phyloP scores from a whole-genome alignment of 2,113 vertebrate species.

The Dissostichus mawsoni region DNA sequence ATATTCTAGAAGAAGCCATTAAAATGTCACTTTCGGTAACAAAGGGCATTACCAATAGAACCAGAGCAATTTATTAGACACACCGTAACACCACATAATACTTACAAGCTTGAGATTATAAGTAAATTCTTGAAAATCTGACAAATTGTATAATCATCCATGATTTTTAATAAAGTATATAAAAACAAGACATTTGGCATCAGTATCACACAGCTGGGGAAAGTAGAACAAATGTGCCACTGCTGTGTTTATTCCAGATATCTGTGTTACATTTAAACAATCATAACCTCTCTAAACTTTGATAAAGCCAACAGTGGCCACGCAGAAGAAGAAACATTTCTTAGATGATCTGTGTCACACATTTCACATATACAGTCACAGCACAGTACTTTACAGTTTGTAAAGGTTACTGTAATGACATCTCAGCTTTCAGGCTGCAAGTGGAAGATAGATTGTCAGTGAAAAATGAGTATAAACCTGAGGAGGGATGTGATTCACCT shows the following conservation, averaged over 20 bases:
- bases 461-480: conserved; percentile 54
- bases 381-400: conserved; percentile 47
- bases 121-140: not conserved
- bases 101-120: not conserved
- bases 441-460: conserved; percentile 52
- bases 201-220: conserved; percentile 3
- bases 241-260: conserved; percentile 18
- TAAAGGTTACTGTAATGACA: conserved; percentile 63
- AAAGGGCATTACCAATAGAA: not conserved
- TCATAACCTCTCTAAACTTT: conserved; percentile 52
- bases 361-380: conserved; percentile 57
- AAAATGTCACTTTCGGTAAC: conserved; percentile 28
- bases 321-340: conserved; percentile 32
- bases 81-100: conserved; percentile 2
- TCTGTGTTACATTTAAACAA: conserved; percentile 27
- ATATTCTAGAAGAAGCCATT: conserved; percentile 14
- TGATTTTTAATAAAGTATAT: not conserved
- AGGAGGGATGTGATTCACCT: conserved; percentile 55
- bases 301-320: conserved; percentile 27
- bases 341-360: conserved; percentile 23
- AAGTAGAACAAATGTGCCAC: not conserved
- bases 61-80: conserved; percentile 4
- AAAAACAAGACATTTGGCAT: not conserved
- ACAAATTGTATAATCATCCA: conserved; percentile 7
- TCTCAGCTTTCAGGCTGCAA: conserved; percentile 21